Evolutionary conservation across 2,113 vertebrate species (phyloP).

Genomic region (Protobothrops mucrosquamatus): DNA sequence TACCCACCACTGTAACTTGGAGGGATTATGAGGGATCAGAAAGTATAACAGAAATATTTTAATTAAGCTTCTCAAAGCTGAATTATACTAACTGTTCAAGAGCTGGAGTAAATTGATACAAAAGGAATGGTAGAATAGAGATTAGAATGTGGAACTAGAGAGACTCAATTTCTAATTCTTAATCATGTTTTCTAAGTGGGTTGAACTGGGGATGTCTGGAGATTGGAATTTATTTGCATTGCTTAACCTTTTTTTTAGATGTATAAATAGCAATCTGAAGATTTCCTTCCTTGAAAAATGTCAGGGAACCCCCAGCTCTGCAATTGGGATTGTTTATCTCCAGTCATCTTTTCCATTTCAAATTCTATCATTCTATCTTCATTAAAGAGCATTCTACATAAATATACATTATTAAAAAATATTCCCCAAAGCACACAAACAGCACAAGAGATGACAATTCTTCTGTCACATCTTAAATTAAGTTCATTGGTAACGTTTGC

Average conservation of each 20-base stretch:
- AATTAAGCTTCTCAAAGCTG: background rate
- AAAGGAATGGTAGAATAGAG: background rate
- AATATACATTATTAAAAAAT: background rate
- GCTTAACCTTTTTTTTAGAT: background rate
- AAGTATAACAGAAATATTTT: background rate
- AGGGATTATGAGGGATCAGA: background rate
- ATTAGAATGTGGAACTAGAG: background rate
- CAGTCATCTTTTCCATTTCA: background rate
- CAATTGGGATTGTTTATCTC: background rate
- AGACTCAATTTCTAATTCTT: background rate
- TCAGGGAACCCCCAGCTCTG: background rate
- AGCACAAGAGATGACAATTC: background rate
- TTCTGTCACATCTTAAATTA: background rate
- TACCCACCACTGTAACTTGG: background rate
- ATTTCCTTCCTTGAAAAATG: background rate
- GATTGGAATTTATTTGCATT: background rate
- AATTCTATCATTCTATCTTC: background rate
- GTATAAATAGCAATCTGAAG: background rate
- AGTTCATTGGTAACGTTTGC: background rate
- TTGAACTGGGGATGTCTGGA: background rate
- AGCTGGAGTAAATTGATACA: background rate
- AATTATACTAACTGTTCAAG: background rate
- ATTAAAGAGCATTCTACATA: background rate
- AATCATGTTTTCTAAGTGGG: background rate
- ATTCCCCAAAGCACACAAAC: background rate